These are phyloP conservation scores for Sander lucioperca DNA, from an alignment of 2,113 vertebrate genomes.

Conservation along the genomic window DNA sequence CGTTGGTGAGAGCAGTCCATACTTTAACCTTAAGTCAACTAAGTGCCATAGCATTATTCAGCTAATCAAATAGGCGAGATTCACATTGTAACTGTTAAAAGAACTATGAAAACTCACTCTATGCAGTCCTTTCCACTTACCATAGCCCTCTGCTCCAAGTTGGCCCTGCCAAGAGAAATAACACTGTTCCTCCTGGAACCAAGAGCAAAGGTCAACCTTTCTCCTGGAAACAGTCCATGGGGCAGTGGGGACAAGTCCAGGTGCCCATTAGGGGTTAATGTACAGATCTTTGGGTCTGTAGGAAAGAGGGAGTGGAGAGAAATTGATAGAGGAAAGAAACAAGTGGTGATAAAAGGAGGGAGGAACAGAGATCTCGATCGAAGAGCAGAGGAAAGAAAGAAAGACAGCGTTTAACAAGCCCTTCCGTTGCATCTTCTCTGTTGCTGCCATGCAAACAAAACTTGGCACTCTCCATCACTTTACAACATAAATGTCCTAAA, in stretches of 20 bases:
- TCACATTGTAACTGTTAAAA: not conserved
- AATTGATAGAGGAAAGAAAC: not conserved
- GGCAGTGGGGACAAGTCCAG: slow-evolving; percentile 87
- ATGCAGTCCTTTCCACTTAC: slow-evolving; percentile 77
- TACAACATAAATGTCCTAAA: slow-evolving; percentile 44
- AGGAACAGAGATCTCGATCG: not conserved
- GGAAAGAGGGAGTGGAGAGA: not conserved
- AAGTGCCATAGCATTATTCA: not conserved
- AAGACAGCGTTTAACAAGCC: slow-evolving; percentile 12
- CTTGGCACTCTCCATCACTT: slow-evolving; percentile 30
- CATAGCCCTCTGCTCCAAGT: slow-evolving; percentile 89
- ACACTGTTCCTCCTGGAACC: slow-evolving; percentile 94
- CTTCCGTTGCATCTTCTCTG: slow-evolving; percentile 18
- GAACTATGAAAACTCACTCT: too few relatives aligned
- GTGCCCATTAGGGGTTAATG: slow-evolving; percentile 96
- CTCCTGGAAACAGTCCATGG: slow-evolving; percentile 87
- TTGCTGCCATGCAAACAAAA: slow-evolving; percentile 18
- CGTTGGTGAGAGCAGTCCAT: not conserved
- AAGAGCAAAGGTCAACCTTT: slow-evolving; percentile 87
- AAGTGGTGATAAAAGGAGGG: not conserved
- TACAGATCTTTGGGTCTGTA: slow-evolving; percentile 92
- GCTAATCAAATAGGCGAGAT: not conserved
- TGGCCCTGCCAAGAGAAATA: slow-evolving; percentile 91
- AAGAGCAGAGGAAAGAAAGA: slow-evolving; percentile 18
- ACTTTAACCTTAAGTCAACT: not conserved